phyloP scores from a whole-genome alignment of 2,888 invertebrate genomes.

The Lasioglossum zephyrum region DNA sequence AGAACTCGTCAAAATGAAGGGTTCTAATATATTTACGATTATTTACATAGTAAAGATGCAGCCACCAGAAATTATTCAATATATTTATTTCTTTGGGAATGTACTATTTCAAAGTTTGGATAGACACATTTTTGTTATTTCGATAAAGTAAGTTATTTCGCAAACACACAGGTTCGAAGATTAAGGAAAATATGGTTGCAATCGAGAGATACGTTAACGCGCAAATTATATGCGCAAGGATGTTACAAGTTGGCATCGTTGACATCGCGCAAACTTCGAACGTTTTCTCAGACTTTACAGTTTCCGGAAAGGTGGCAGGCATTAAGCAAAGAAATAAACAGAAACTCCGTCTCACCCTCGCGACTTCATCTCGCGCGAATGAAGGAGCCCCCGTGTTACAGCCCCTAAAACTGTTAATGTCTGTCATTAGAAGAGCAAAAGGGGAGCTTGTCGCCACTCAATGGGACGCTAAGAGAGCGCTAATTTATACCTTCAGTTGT shows the following conservation, averaged over 20 bases:
- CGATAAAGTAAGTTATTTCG: no score
- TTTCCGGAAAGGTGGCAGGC: not conserved
- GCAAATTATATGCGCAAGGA: not conserved
- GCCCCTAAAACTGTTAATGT: conserved; percentile 1
- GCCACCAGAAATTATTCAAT: no score
- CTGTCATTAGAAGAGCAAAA: not conserved
- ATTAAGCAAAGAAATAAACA: not conserved
- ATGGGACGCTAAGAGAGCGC: not conserved
- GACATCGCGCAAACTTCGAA: not conserved
- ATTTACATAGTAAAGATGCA: no score
- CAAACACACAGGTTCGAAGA: not conserved
- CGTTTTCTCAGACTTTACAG: conserved; percentile 8
- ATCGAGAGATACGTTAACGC: not conserved
- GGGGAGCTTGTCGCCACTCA: not conserved
- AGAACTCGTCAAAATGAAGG: no score
- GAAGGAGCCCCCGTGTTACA: conserved; percentile 4
- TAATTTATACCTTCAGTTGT: not conserved
- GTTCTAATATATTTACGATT: no score
- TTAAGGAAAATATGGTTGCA: not conserved
- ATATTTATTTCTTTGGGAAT: no score
- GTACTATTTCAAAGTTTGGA: no score
- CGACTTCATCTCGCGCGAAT: conserved; percentile 9
- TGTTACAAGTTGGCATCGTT: not conserved
- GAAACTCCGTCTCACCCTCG: not conserved
- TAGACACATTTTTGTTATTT: no score